A percentile compares a stretch with the other conserved stretches of the same genome.
These are phyloP conservation scores for Drosophila mimica DNA, from an alignment of 2,888 invertebrate genomes.

Conservation along the genomic window DNA sequence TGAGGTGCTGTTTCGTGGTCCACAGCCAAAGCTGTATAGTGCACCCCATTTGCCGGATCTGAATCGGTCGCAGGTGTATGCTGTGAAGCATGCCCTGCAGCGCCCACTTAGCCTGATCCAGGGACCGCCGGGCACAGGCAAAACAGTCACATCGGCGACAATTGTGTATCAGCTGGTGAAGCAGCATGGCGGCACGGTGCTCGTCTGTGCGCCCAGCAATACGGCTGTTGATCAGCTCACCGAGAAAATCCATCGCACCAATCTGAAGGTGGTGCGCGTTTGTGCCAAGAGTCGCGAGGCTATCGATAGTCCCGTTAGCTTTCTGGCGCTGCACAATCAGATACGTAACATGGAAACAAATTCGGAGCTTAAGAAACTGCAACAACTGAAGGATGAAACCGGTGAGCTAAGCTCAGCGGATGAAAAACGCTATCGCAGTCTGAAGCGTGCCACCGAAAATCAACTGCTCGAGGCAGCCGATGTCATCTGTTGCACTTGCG, in stretches of 20 bases:
- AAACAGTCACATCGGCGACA: slow-evolving; percentile 99
- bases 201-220: slow-evolving; percentile 99
- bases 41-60: slow-evolving; percentile 99
- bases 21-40: slow-evolving; percentile 97
- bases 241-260: slow-evolving; percentile 98
- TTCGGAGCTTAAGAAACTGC: slow-evolving; percentile 96
- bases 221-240: slow-evolving; percentile 99
- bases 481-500: slow-evolving; percentile 99
- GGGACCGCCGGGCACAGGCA: slow-evolving; percentile 95
- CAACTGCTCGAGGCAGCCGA: slow-evolving; percentile 97
- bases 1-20: slow-evolving; percentile 94
- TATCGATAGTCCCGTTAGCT: slow-evolving; percentile 98
- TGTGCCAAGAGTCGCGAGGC: slow-evolving; percentile 99
- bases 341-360: slow-evolving; percentile 97
- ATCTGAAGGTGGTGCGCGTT: slow-evolving; percentile 95
- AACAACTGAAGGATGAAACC: slow-evolving; percentile 98
- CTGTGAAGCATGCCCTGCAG: slow-evolving; percentile 98
- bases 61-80: slow-evolving; percentile 98
- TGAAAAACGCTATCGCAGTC: slow-evolving; percentile 95
- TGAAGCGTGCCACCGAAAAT: slow-evolving; percentile 96
- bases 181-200: slow-evolving; percentile 96
- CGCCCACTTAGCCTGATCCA: slow-evolving; percentile 98
- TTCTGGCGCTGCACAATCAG: slow-evolving; percentile 98
- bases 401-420: slow-evolving; percentile 98
- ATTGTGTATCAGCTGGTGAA: slow-evolving; percentile 99